These are phyloP conservation scores for Lepidochitona cinerea DNA, from an alignment of 2,888 invertebrate species.

Conservation along the genomic window DNA sequence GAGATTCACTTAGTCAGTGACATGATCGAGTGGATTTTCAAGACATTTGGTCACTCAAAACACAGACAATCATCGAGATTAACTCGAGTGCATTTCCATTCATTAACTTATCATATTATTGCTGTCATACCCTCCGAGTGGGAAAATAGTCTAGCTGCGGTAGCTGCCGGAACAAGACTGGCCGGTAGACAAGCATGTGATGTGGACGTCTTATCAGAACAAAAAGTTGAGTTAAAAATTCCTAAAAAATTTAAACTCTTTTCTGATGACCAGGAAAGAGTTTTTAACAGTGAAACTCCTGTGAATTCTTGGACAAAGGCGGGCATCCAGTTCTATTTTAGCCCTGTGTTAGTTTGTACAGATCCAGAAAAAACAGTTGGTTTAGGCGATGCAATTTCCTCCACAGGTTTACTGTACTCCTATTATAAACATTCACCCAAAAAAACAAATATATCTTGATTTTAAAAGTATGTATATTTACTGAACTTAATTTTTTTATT, in stretches of 20 bases:
- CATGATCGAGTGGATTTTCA: conserved; percentile 72
- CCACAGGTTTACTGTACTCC: conserved; percentile 71
- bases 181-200: conserved; percentile 72
- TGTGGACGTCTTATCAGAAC: conserved; percentile 45
- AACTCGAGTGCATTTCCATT: conserved; percentile 72
- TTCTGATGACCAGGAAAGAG: conserved; percentile 43
- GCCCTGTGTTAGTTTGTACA: conserved; percentile 72
- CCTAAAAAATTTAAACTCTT: conserved; percentile 63
- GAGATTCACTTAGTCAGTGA: conserved; percentile 71
- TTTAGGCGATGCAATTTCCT: conserved; percentile 72
- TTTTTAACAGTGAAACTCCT: conserved; percentile 58
- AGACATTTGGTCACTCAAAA: conserved; percentile 67
- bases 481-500: too few species aligned
- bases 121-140: conserved; percentile 67
- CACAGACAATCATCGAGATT: conserved; percentile 62
- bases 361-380: conserved; percentile 72
- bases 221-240: conserved; percentile 68
- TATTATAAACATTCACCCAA: conserved; percentile 35
- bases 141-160: conserved; percentile 69
- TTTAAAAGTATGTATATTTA: too few species aligned
- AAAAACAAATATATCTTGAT: background rate
- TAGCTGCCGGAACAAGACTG: conserved; percentile 71
- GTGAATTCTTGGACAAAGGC: conserved; percentile 69
- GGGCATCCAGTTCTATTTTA: conserved; percentile 70
- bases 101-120: conserved; percentile 72